A percentile compares a stretch with the other conserved stretches of the same genome.
Evolutionary conservation across 2,113 vertebrate species (phyloP).

Genomic region (Lophochroa leadbeateri): DNA sequence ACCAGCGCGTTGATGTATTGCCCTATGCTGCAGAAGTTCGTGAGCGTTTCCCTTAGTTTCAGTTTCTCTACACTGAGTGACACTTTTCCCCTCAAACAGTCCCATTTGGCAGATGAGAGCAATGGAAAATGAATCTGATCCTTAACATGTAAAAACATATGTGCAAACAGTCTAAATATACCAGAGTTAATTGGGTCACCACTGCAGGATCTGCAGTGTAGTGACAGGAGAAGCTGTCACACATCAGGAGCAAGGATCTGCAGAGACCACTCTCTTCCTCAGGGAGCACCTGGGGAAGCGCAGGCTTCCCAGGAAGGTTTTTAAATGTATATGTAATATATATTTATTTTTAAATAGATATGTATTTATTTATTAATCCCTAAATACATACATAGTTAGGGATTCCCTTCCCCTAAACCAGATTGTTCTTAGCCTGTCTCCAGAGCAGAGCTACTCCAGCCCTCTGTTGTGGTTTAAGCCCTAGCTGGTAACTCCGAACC

Average conservation of each 20-base stretch:
- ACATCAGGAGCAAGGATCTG: not conserved
- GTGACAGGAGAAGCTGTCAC: not conserved
- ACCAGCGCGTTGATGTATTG: fast-evolving
- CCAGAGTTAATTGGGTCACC: not conserved
- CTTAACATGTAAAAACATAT: not conserved
- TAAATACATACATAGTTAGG: not conserved
- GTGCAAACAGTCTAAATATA: not conserved
- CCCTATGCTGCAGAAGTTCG: not conserved
- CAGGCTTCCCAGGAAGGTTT: not conserved
- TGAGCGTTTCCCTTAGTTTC: fast-evolving
- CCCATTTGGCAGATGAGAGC: not conserved
- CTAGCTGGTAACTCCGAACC: no score
- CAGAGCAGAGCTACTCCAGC: not conserved
- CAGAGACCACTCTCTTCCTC: not conserved
- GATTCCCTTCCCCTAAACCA: not conserved
- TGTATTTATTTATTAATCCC: not conserved
- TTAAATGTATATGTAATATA: not conserved
- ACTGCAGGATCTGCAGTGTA: not conserved
- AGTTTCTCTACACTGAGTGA: not conserved
- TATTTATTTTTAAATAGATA: not conserved
- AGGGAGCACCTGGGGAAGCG: not conserved
- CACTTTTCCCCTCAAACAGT: not conserved
- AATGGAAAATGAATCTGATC: not conserved
- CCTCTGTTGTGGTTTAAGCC: not conserved
- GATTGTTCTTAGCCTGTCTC: not conserved